phyloP scores from a whole-genome alignment of 2,797 vertebrate genomes.

The Gadopsis marmoratus region DNA sequence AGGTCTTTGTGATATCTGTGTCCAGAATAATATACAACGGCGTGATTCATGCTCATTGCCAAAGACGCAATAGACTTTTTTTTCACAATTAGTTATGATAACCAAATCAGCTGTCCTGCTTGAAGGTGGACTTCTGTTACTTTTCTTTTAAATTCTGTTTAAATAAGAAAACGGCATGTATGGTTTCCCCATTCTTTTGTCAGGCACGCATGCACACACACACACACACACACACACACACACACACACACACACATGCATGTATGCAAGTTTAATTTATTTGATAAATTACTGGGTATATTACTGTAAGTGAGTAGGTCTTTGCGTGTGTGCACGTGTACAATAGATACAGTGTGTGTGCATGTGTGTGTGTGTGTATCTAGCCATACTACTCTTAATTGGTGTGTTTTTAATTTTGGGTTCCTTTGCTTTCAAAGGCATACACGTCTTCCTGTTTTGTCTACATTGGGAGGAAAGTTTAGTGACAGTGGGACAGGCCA shows the following conservation, averaged over 20 bases:
- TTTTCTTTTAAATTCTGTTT: slow-evolving; percentile 40
- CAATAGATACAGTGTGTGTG: neutral
- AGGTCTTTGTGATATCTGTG: slow-evolving; percentile 64
- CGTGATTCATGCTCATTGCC: slow-evolving; percentile 64
- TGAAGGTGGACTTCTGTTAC: slow-evolving; percentile 39
- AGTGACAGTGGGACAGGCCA: slow-evolving; percentile 6
- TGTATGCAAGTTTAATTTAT: neutral
- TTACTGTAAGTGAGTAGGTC: neutral
- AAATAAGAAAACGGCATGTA: slow-evolving; percentile 3
- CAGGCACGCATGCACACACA: neutral
- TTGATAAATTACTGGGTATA: neutral
- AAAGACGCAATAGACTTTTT: slow-evolving; percentile 51
- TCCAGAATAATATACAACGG: slow-evolving; percentile 72
- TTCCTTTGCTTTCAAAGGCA: slow-evolving; percentile 47
- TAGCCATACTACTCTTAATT: neutral
- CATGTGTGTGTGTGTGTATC: neutral
- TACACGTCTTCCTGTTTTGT: slow-evolving; percentile 66
- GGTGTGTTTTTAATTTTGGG: slow-evolving; percentile 26
- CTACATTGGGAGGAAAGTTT: slow-evolving; percentile 38
- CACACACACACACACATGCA: too few relatives aligned
- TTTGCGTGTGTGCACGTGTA: neutral
- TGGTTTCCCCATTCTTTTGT: neutral
- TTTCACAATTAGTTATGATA: slow-evolving; percentile 42
- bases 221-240: slow-evolving; percentile 9
- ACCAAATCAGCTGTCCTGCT: slow-evolving; percentile 29